A percentile compares a stretch with the other conserved stretches of the same genome.
Conservation (phyloP, 2,797 vertebrate species). For the Neostethus bicornis region DNA sequence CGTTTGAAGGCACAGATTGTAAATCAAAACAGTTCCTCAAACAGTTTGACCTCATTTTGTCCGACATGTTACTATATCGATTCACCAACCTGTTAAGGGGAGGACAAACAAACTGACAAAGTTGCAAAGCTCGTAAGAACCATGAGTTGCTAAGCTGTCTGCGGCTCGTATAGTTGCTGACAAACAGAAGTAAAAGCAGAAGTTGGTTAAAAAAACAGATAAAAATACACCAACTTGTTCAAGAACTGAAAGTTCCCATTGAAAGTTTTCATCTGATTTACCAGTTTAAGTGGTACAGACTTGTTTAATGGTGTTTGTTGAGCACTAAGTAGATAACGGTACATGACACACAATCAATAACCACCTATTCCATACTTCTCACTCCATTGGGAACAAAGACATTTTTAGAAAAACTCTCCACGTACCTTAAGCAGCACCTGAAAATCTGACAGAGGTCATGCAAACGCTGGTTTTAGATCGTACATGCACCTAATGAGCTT, state of each 20-base stretch:
- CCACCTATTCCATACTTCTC: no score
- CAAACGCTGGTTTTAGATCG: not conserved
- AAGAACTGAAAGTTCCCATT: no score
- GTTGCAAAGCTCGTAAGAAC: not conserved
- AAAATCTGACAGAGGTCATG: not conserved
- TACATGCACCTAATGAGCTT: conserved; percentile 1
- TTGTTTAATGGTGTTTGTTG: not conserved
- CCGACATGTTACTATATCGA: not conserved
- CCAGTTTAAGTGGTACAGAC: not conserved
- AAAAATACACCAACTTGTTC: no score
- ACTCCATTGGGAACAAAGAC: no score
- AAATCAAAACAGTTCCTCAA: not conserved
- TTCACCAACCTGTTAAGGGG: not conserved
- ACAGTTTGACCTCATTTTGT: not conserved
- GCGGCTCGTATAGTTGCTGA: not conserved
- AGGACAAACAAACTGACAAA: not conserved
- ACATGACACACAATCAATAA: no score
- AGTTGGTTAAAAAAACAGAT: not conserved
- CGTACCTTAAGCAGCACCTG: not conserved
- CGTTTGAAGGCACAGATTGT: no score
- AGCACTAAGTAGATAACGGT: no score
- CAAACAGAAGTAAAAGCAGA: not conserved
- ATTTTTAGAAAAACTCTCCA: no score
- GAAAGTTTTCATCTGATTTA: not conserved
- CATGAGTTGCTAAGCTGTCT: not conserved